Conservation (phyloP, 2,888 invertebrate genomes). For the Macaria notata region DNA sequence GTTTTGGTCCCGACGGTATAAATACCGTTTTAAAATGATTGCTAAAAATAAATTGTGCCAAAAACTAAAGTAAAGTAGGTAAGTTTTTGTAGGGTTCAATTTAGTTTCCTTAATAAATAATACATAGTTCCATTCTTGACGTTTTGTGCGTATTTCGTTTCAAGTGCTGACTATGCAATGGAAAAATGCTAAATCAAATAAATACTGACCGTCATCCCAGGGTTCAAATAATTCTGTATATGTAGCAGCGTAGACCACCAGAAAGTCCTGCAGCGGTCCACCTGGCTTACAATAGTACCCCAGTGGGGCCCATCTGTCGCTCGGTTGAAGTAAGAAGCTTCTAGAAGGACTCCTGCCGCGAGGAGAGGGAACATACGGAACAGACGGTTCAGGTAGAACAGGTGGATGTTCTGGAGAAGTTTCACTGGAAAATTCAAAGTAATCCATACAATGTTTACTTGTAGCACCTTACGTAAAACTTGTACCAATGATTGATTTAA, state of each 20-base stretch:
- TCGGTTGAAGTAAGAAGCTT: slow-evolving; percentile 48
- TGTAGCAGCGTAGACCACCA: slow-evolving; percentile 62
- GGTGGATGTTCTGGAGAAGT: slow-evolving; percentile 49
- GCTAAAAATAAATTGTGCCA: no score
- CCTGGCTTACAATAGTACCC: slow-evolving; percentile 29
- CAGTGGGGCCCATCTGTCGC: slow-evolving; percentile 53
- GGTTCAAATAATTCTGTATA: slow-evolving; percentile 55
- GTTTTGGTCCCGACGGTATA: no score
- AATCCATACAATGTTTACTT: no score
- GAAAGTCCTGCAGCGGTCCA: slow-evolving; percentile 44
- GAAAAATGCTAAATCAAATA: neutral
- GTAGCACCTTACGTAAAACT: no score
- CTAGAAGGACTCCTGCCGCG: slow-evolving; percentile 45
- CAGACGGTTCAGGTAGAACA: slow-evolving; percentile 56
- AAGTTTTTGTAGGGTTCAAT: no score
- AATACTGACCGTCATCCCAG: slow-evolving; percentile 39
- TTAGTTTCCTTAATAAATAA: no score
- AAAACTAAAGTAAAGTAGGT: no score
- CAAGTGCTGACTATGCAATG: no score
- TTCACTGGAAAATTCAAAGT: slow-evolving; percentile 29
- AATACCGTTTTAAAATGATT: no score
- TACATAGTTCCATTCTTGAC: no score
- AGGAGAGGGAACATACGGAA: slow-evolving; percentile 58
- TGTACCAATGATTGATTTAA: no score
- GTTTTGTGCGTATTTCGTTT: no score